Conservation (phyloP, 2,113 vertebrate genomes). For the Myiopsitta monachus region DNA sequence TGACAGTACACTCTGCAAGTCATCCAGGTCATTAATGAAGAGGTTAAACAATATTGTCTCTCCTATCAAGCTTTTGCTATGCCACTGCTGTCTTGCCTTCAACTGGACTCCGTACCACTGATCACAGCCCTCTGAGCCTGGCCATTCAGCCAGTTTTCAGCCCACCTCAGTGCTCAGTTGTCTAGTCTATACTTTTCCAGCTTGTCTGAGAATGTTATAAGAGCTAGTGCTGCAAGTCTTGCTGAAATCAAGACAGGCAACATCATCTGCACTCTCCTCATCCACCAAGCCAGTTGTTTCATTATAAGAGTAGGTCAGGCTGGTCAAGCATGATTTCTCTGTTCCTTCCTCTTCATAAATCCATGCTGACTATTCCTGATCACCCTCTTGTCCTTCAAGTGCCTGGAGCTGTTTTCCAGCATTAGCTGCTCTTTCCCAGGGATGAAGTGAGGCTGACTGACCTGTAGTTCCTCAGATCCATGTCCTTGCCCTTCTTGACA, state of each 20-base stretch:
- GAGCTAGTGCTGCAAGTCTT: not conserved
- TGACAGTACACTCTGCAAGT: not conserved
- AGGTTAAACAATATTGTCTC: not conserved
- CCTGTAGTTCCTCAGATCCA: not conserved
- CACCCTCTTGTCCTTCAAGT: not conserved
- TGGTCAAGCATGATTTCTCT: not conserved
- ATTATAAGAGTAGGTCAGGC: not conserved
- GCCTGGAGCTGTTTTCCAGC: not conserved
- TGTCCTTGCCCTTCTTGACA: not conserved
- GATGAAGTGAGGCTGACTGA: not conserved
- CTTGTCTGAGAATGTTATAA: not conserved
- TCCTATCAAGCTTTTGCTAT: accelerated
- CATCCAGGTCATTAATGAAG: not conserved
- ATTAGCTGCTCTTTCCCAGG: not conserved
- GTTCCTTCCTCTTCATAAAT: not conserved
- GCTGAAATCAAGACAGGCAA: not conserved
- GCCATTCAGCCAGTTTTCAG: not conserved
- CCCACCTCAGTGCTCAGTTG: not conserved
- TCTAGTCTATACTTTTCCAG: not conserved
- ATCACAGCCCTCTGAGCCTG: not conserved
- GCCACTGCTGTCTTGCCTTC: not conserved
- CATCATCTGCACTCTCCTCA: not conserved
- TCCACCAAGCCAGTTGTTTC: not conserved
- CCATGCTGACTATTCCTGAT: not conserved
- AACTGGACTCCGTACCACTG: not conserved